phyloP scores from a whole-genome alignment of 2,888 invertebrate species.

The Pachydiplax longipennis region DNA sequence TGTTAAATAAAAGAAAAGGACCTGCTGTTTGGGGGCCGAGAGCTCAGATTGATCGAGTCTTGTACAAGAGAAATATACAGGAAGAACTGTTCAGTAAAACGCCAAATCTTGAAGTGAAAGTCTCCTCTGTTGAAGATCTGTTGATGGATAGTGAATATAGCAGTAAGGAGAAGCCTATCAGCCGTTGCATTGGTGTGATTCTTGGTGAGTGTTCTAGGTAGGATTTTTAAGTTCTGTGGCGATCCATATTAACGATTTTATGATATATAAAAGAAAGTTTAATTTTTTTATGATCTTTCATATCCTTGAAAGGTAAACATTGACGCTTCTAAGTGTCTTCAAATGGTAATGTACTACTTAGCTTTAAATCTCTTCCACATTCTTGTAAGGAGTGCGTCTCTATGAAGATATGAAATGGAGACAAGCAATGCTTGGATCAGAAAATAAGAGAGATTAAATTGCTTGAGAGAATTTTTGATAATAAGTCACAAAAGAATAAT shows the following conservation, averaged over 20 bases:
- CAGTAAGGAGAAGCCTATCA: constrained; percentile 48
- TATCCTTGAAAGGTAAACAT: no score
- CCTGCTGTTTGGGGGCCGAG: constrained; percentile 90
- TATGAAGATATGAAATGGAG: no score
- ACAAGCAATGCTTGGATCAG: no score
- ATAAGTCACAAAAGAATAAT: no score
- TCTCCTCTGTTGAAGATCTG: constrained; percentile 81
- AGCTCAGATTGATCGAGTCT: constrained; percentile 83
- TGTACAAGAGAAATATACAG: constrained; percentile 82
- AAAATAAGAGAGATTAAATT: no score
- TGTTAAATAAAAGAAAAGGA: constrained; percentile 81
- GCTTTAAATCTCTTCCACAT: no score
- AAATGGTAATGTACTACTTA: no score
- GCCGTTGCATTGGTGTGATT: constrained; percentile 64
- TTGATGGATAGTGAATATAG: constrained; percentile 62
- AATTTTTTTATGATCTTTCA: no score
- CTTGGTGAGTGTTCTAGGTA: constrained; percentile 58
- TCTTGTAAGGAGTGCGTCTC: no score
- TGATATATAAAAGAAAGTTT: background rate
- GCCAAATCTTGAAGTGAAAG: constrained; percentile 71
- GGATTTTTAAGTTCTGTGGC: background rate
- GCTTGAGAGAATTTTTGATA: no score
- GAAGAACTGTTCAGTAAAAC: constrained; percentile 69
- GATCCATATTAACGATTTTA: background rate
- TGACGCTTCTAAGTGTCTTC: no score